phyloP scores from a whole-genome alignment of 2,797 vertebrate genomes.

The Simalia tracyae region DNA sequence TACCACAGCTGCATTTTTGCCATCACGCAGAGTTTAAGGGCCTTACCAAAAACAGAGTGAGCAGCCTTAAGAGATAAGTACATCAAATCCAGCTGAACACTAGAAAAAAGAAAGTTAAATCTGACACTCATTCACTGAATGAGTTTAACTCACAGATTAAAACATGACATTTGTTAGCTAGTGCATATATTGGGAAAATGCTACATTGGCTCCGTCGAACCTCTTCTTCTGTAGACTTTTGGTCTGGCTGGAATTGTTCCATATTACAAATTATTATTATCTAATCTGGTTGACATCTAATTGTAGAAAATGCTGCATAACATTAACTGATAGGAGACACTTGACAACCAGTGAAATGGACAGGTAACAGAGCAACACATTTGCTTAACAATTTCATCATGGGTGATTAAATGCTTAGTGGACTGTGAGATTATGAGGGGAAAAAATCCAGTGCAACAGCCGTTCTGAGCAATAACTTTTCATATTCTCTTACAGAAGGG shows the following conservation, averaged over 20 bases:
- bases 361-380: neutral
- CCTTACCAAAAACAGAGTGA: neutral
- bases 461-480: neutral
- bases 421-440: neutral
- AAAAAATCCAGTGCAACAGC: neutral
- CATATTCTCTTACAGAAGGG: neutral
- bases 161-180: neutral
- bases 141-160: neutral
- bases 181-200: neutral
- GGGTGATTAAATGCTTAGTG: neutral
- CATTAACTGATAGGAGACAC: neutral
- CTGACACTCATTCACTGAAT: neutral
- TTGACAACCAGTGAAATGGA: neutral
- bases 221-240: neutral
- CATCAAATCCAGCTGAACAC: neutral
- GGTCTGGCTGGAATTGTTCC: neutral
- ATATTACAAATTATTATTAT: neutral
- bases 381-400: constrained; percentile 12
- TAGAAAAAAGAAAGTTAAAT: too few species aligned
- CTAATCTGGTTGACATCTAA: neutral
- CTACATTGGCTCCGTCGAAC: neutral
- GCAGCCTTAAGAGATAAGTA: neutral
- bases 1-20: neutral
- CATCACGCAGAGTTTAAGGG: neutral
- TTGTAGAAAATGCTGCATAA: neutral